A percentile compares a stretch with the other conserved stretches of the same genome.
These are phyloP conservation scores for Drosophila prolongata DNA, from an alignment of 2,888 invertebrate genomes.

Conservation along the genomic window DNA sequence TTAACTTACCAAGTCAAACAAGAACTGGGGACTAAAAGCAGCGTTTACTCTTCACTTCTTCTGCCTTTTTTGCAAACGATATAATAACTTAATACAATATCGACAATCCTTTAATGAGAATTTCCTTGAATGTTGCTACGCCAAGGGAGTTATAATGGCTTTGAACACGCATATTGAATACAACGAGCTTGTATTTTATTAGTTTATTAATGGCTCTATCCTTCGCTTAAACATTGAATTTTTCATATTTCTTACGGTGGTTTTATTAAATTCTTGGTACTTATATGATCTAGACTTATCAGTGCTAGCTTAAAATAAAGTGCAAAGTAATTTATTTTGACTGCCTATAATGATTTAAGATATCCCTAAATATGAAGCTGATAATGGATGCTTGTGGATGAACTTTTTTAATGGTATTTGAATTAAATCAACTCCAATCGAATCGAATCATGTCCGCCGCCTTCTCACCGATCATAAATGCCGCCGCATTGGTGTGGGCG, in stretches of 20 bases:
- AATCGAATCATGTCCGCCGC: constrained; percentile 87
- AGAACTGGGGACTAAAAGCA: not conserved
- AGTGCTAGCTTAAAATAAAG: too few relatives aligned
- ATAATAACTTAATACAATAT: constrained; percentile 15
- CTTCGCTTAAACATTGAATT: not conserved
- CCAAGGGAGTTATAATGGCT: not conserved
- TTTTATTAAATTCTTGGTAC: not conserved
- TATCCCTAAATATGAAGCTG: not conserved
- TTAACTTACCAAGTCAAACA: constrained; percentile 58
- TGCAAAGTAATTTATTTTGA: too few relatives aligned
- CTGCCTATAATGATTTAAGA: not conserved
- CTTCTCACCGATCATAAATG: constrained; percentile 90
- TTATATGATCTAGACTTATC: not conserved
- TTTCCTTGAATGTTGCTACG: not conserved
- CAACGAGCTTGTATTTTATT: not conserved
- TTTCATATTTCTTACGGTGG: not conserved
- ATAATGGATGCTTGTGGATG: not conserved
- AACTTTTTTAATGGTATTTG: not conserved
- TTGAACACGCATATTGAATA: not conserved
- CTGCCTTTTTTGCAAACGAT: not conserved
- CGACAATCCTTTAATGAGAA: constrained; percentile 12
- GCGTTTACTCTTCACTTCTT: constrained; percentile 16
- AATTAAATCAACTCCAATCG: constrained; percentile 47
- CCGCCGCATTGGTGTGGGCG: constrained; percentile 89
- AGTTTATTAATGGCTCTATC: too few relatives aligned